Evolutionary conservation across 1,140 invertebrate species (phyloP).

Genomic region (Matsumurasca onukii): DNA sequence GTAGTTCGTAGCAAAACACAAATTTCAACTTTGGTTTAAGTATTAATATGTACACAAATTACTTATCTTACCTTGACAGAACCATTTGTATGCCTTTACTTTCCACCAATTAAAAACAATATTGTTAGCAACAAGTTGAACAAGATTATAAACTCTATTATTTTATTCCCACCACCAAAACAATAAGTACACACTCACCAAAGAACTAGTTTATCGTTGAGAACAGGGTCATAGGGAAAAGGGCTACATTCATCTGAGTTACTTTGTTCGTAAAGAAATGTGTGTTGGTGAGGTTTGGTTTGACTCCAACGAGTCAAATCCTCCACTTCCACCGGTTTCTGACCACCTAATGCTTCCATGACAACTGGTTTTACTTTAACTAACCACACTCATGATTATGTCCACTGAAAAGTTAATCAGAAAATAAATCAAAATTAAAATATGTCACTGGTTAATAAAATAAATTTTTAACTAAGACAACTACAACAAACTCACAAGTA

Average conservation of each 20-base stretch:
- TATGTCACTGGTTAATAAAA: too few species aligned
- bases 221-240: slow-evolving; percentile 37
- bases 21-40: too few species aligned
- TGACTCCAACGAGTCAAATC: slow-evolving; percentile 3
- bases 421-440: too few species aligned
- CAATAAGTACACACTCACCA: slow-evolving; percentile 34
- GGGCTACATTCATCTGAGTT: slow-evolving; percentile 26
- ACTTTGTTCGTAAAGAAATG: slow-evolving; percentile 11
- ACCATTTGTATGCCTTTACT: not conserved
- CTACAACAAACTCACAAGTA: too few species aligned
- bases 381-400: too few species aligned
- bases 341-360: too few species aligned
- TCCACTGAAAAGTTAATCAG: too few species aligned
- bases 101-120: slow-evolving; percentile 8
- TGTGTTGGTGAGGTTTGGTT: slow-evolving; percentile 7
- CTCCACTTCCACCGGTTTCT: too few species aligned
- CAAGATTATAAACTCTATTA: not conserved
- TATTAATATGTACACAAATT: not conserved
- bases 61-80: not conserved
- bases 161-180: not conserved
- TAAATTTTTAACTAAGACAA: too few species aligned
- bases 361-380: too few species aligned
- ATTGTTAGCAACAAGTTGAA: not conserved
- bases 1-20: too few species aligned
- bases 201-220: slow-evolving; percentile 39